Evolutionary conservation across 2,888 invertebrate species (phyloP).

Genomic region (Geotrupes spiniger): DNA sequence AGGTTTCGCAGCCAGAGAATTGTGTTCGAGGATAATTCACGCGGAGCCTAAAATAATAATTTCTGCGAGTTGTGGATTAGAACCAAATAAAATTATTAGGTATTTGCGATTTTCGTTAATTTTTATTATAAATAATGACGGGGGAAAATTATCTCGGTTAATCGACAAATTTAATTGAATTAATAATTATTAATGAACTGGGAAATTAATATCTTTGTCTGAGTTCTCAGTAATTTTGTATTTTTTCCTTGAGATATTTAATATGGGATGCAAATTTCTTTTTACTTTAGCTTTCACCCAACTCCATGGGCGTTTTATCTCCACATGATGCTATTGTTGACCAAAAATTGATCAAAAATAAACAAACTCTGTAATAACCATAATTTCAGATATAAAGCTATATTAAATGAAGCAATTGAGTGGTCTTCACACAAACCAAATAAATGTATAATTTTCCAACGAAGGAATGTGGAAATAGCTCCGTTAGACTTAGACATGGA

Average conservation of each 20-base stretch:
- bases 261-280: no score
- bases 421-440: constrained; percentile 70
- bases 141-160: background rate
- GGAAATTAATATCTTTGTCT: no score
- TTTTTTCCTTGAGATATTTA: no score
- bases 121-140: background rate
- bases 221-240: no score
- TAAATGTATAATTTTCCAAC: constrained; percentile 81
- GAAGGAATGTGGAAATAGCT: constrained; percentile 63
- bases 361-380: no score
- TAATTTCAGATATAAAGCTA: constrained; percentile 67
- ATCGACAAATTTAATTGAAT: no score
- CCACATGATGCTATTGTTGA: no score
- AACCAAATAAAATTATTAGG: constrained; percentile 79
- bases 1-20: constrained; percentile 88
- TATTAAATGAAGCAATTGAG: constrained; percentile 77
- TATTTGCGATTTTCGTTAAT: constrained; percentile 40
- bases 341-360: no score
- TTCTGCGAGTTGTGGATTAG: constrained; percentile 87
- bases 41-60: constrained; percentile 85
- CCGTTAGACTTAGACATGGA: constrained; percentile 65
- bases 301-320: no score
- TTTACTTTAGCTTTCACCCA: background rate
- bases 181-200: no score
- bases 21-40: constrained; percentile 83